Base-by-base conservation (phyloP, 2,797 vertebrate genomes). In the Xyrichtys novacula region DNA sequence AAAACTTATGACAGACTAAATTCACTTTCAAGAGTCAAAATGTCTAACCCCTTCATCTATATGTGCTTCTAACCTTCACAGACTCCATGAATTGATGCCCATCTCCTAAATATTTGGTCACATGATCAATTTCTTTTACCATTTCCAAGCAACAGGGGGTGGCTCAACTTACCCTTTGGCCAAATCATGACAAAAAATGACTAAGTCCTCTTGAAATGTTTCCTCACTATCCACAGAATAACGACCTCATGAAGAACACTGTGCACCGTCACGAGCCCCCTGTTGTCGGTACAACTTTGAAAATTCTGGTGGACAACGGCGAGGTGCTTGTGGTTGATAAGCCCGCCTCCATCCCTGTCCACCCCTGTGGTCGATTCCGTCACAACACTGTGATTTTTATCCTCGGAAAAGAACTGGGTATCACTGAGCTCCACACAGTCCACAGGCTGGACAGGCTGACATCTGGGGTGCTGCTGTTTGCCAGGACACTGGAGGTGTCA, bases 321-420 rank as follows among this genome's bases (percentile, higher is more conserved):
- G 94, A 98, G 23, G 90, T 99, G 65, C 95, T 99, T 1, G 97
- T 98, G 23, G 95, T 99, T 10, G 94, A 99, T 86, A 99, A 99
- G 60, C 98, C 98, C 0, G 95, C 97, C 9, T 99, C 98, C 1
- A 92, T 99, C 59, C 98, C 98, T 0, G 98, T 99, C 0, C 98
- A 99, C 40, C 98, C 98, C 1, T 99, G 98, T 0, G 98, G 98
- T 19, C 95, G 98, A n/a, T 98, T 96, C 85, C 94, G 98, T 14
- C 98, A 99, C 91, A 99, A 99, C 92, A 97, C 96, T 0, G 96
- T 99, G 62, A 98, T 99, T 80, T 99, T 99, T 88, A 97, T 99
- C 80, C 84, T 99, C 66, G 98, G 98, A 20, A 99, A 98, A 81
- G 98, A 99, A 78, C 93, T 90, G 0, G 94, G 95, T 0, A 88